Evolutionary conservation across 2,797 vertebrate genomes (phyloP).

Genomic region (Tarsius wallacei): DNA sequence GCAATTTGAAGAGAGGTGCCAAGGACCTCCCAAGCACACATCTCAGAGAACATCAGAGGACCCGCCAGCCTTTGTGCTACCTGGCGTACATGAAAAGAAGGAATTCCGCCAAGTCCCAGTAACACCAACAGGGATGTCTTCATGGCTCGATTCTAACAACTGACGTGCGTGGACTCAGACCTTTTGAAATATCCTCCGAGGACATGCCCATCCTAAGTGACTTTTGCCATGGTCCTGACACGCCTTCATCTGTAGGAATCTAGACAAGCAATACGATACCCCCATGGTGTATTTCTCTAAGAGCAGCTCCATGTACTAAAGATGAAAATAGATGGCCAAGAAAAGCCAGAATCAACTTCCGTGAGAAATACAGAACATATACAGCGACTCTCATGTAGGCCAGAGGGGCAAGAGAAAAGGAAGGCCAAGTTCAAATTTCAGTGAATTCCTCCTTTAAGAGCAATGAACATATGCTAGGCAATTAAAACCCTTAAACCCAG

Average conservation of each 20-base stretch:
- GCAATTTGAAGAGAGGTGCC: not conserved
- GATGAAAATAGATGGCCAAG: not conserved
- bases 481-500: slow-evolving; percentile 47
- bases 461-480: not conserved
- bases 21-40: not conserved
- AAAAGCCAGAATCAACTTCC: not conserved
- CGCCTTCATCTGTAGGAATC: not conserved
- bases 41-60: not conserved
- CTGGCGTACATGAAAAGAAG: not conserved
- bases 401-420: not conserved
- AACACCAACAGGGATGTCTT: not conserved
- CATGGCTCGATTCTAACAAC: not conserved
- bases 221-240: not conserved
- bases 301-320: slow-evolving; percentile 55
- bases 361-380: not conserved
- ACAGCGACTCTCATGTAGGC: not conserved
- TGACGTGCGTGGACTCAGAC: not conserved
- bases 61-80: not conserved
- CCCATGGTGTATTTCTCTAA: not conserved
- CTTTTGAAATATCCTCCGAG: not conserved
- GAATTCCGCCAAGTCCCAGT: not conserved
- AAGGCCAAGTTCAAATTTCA: not conserved
- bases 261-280: not conserved
- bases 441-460: not conserved
- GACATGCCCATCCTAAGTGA: not conserved